These are phyloP conservation scores for Dicerorhinus sumatrensis DNA, from an alignment of 2,113 vertebrate genomes.

Conservation along the genomic window DNA sequence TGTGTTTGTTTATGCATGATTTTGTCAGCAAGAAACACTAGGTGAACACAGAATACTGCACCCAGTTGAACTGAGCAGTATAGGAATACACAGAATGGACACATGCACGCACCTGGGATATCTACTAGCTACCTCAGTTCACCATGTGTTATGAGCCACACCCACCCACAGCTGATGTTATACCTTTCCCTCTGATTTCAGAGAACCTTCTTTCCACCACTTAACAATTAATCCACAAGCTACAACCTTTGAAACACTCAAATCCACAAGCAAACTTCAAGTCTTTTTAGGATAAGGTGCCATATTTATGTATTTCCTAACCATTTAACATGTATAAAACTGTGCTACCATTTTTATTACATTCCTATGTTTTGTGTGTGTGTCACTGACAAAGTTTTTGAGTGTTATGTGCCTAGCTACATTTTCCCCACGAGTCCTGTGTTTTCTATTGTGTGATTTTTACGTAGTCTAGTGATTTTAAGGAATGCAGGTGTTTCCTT, in stretches of 20 bases:
- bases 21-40: not conserved
- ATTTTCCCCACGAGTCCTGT: not conserved
- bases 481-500: not conserved
- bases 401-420: not conserved
- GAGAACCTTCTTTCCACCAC: not conserved
- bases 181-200: not conserved
- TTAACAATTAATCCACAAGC: not conserved
- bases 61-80: not conserved
- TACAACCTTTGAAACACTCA: not conserved
- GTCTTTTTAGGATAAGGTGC: not conserved
- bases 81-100: not conserved
- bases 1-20: not conserved
- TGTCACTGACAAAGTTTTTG: not conserved
- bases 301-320: not conserved
- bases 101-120: too few relatives aligned
- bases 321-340: not conserved
- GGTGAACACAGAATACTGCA: not conserved
- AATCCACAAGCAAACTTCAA: not conserved
- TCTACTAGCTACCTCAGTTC: not conserved
- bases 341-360: not conserved
- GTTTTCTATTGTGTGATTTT: not conserved
- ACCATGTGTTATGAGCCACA: not conserved
- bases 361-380: not conserved
- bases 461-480: not conserved
- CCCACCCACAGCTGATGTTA: not conserved